phyloP scores from a whole-genome alignment of 1,140 invertebrate species.

The Ganaspis sp. region DNA sequence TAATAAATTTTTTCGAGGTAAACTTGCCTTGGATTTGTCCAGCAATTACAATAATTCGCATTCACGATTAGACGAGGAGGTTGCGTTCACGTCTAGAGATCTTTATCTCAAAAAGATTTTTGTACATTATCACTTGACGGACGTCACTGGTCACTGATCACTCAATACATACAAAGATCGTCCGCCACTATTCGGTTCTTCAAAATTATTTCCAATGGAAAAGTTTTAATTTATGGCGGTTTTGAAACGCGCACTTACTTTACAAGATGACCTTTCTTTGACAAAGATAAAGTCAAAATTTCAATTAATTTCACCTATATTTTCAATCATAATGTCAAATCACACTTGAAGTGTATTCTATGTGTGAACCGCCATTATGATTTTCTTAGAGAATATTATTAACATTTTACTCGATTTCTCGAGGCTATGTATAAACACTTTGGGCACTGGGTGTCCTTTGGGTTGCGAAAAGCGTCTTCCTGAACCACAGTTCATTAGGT shows the following conservation, averaged over 20 bases:
- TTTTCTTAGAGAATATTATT: constrained; percentile 43
- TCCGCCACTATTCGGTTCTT: constrained; percentile 34
- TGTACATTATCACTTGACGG: constrained; percentile 27
- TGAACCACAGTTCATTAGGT: constrained; percentile 43
- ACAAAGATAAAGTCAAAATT: constrained; percentile 2
- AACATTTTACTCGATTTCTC: constrained; percentile 57
- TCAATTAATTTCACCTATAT: constrained; percentile 25
- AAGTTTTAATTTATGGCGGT: not conserved
- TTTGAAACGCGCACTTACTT: constrained; percentile 11
- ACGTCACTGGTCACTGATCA: constrained; percentile 36
- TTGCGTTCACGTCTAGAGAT: not conserved
- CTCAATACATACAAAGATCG: constrained; percentile 41
- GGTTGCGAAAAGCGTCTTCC: not conserved
- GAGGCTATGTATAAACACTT: constrained; percentile 57
- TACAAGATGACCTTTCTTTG: not conserved
- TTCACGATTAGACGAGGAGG: constrained; percentile 16
- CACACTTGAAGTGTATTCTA: not conserved
- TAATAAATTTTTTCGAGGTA: not conserved
- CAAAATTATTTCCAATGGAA: not conserved
- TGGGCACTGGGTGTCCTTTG: constrained; percentile 38
- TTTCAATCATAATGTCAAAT: not conserved
- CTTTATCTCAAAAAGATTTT: constrained; percentile 16
- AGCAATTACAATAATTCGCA: not conserved
- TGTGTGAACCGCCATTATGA: not conserved
- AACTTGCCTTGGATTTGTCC: constrained; percentile 17